Percentiles rank a stretch among this genome's conserved stretches.
Evolutionary conservation across 2,888 invertebrate species (phyloP).

Genomic region (Aromia moschata): DNA sequence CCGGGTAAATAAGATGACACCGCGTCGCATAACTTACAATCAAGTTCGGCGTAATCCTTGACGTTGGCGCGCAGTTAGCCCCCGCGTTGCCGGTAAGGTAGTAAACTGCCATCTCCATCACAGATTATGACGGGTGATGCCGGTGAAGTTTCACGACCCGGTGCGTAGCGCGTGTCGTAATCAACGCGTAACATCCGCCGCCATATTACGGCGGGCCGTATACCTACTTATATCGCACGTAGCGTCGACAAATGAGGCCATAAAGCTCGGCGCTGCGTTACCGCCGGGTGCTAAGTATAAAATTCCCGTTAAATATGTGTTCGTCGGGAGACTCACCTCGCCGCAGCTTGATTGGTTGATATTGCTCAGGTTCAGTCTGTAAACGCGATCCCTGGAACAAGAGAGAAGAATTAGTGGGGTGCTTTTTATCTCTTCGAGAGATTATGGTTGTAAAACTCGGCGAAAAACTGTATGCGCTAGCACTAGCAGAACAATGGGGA

Average conservation of each 20-base stretch:
- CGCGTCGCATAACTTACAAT: slow-evolving; percentile 50
- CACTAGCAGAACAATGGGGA: too few species aligned
- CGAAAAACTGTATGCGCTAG: too few species aligned
- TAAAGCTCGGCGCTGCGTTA: slow-evolving; percentile 35
- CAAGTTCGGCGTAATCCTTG: slow-evolving; percentile 42
- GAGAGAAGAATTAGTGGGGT: slow-evolving; percentile 42
- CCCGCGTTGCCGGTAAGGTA: slow-evolving; percentile 46
- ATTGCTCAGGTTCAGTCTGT: slow-evolving; percentile 84
- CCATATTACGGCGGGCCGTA: slow-evolving; percentile 28
- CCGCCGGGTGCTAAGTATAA: slow-evolving; percentile 18
- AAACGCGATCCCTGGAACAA: slow-evolving; percentile 83
- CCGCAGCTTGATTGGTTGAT: slow-evolving; percentile 87
- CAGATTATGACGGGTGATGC: slow-evolving; percentile 45
- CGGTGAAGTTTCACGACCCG: slow-evolving; percentile 36
- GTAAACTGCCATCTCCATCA: slow-evolving; percentile 51
- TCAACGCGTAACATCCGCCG: slow-evolving; percentile 31
- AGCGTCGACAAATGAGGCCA: slow-evolving; percentile 40
- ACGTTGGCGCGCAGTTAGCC: slow-evolving; percentile 35
- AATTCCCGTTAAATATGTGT: slow-evolving; percentile 20
- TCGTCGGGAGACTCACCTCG: slow-evolving; percentile 71
- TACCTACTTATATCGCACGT: slow-evolving; percentile 37
- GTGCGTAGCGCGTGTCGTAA: slow-evolving; percentile 39
- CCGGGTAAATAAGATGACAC: slow-evolving; percentile 38
- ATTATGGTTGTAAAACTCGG: too few species aligned
- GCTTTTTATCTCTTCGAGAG: too few species aligned